Evolutionary conservation across 2,113 vertebrate genomes (phyloP).

Genomic region (Pontoporia blainvillei): DNA sequence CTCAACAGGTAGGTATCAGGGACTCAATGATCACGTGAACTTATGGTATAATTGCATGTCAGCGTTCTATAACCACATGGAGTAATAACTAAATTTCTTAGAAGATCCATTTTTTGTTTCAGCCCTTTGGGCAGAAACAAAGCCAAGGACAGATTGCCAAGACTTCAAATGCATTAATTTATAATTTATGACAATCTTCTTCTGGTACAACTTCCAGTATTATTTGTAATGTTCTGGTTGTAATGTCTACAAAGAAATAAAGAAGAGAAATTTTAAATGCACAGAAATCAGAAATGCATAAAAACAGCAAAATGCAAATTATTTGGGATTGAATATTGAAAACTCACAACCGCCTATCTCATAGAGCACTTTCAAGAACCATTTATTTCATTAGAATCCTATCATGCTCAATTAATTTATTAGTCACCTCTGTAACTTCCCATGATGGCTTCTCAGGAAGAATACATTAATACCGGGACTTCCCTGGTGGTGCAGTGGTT

Average conservation of each 20-base stretch:
- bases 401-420: slow-evolving; percentile 36
- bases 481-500: too few relatives aligned
- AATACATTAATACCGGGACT: slow-evolving; percentile 15
- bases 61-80: background rate
- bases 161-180: slow-evolving; percentile 51
- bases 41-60: background rate
- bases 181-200: slow-evolving; percentile 80
- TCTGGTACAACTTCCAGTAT: slow-evolving; percentile 91
- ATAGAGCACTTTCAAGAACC: background rate
- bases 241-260: slow-evolving; percentile 82
- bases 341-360: background rate
- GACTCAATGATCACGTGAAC: background rate
- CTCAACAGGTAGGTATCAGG: background rate
- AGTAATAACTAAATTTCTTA: background rate
- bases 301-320: slow-evolving; percentile 39
- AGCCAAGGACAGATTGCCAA: slow-evolving; percentile 29
- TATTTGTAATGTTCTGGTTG: slow-evolving; percentile 89
- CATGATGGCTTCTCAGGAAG: slow-evolving; percentile 21
- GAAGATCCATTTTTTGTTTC: background rate
- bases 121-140: slow-evolving; percentile 44
- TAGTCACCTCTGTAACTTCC: slow-evolving; percentile 35
- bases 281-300: slow-evolving; percentile 10
- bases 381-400: slow-evolving; percentile 25
- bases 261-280: slow-evolving; percentile 28
- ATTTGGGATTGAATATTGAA: background rate